Base-by-base conservation (phyloP, 2,797 vertebrate genomes). In the Poeciliopsis infans region DNA sequence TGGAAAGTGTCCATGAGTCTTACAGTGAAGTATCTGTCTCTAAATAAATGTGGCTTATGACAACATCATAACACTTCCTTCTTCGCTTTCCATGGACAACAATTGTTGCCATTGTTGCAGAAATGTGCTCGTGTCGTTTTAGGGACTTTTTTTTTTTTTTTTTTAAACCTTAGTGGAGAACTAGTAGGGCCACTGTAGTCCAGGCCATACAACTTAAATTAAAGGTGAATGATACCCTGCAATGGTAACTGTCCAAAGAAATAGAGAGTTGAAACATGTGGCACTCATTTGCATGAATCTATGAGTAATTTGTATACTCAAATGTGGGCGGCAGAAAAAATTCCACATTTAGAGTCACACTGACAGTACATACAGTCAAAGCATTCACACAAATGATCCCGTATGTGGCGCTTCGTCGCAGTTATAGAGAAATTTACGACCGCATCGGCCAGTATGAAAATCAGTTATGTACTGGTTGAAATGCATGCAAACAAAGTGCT, bases 261-360 rank as follows among this genome's bases (percentile, higher is more conserved):
- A 72, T 28, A 39, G 76, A 53, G 75, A 74, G 49, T 4, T 78
- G 25, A 33, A 70, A 16, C 13, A 59, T 74, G 77, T 77, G 45
- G 23, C 53, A 11, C 12, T 70, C 1, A 74, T 88, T 83, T 90
- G 79, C 84, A 87, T 87, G 31, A 46, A 61, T 71, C 33, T 51
- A 31, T 7, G 23, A 51, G 7, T 43, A 36, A 79, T 90, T 89
- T 91, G 83, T 79, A 81, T 88, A 87, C 77, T 36, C 70, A 88
- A 85, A 83, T 80, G 0, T 81, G 16, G 7, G n/a, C n/a, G 49
- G 39, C 39, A 74, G 77, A 75, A 80, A 33, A 31, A 74, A 68
- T 74, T 82, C 68, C 25, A 31, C 73, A 76, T 10, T 79, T 36
- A 75, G 2, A 75, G 57, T 18, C 33, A 72, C 36, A 66, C 23